These are phyloP conservation scores for Noctua janthina DNA, from an alignment of 2,888 invertebrate genomes.

Conservation along the genomic window DNA sequence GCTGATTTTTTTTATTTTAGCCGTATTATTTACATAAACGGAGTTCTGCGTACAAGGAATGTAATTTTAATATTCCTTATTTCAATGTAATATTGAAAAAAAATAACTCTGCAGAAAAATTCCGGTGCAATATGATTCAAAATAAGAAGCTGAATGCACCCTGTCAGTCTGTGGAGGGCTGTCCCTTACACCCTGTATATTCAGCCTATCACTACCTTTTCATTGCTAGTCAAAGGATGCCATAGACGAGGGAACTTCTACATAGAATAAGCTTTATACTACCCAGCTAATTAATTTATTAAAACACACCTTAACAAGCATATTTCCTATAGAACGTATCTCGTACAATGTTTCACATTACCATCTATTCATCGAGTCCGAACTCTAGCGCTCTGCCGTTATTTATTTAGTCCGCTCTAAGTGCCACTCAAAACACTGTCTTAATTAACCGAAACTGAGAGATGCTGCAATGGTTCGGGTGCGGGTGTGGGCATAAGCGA, in stretches of 20 bases:
- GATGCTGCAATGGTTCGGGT: conserved; percentile 75
- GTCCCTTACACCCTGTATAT: no score
- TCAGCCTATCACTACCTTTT: not conserved
- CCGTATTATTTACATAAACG: no score
- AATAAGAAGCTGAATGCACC: no score
- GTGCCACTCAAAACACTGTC: conserved; percentile 88
- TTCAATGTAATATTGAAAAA: no score
- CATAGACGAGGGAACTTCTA: not conserved
- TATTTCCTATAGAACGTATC: conserved; percentile 6
- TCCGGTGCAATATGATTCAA: no score
- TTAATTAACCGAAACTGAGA: conserved; percentile 88
- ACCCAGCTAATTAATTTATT: not conserved
- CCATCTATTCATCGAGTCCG: conserved; percentile 48
- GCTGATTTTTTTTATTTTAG: no score
- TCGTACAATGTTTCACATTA: conserved; percentile 37
- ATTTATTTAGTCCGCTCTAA: conserved; percentile 86
- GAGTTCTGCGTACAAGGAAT: no score
- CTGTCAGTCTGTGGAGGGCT: no score
- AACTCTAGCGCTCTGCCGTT: conserved; percentile 65
- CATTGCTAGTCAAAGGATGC: not conserved
- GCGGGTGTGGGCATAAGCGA: conserved; percentile 55
- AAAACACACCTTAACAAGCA: conserved; percentile 24
- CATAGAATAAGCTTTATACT: not conserved
- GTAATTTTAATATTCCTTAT: no score
- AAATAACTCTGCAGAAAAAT: no score